Base-by-base conservation (phyloP, 2,888 invertebrate genomes). In the Polymixis lichenea region DNA sequence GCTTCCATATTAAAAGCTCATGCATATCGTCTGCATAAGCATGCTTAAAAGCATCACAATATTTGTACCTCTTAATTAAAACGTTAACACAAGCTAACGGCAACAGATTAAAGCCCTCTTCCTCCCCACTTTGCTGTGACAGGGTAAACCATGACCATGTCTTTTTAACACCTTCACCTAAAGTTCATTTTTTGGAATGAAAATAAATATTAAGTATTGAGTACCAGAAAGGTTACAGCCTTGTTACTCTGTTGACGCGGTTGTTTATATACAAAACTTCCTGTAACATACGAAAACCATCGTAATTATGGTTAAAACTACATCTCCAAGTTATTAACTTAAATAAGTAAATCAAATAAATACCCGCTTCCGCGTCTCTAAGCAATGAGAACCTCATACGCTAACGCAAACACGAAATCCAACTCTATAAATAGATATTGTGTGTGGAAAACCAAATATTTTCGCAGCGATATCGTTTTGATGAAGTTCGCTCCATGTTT, bases 391-490 rank as follows among this genome's bases (percentile, higher is more conserved):
- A n/a, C n/a, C 46, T n/a, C 49, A 64, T 49, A 55, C 70, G 80
- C 83, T 89, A 88, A 85, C 64, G 75, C 89, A 89, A 89, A 89
- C 84, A 89, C 53, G 72, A 84, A 88, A 86, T 89, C 85, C 75
- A 69, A 75, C 88, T 89, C 88, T 83, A 86, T 88, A 89, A 89
- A 88, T 88, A 88, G 85, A 88, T 88, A 88, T 88, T 83, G 89
- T 88, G 86, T 89, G 84, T 84, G 81, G 81, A 77, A 88, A 88
- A 85, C 78, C 89, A 86, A 88, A 88, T 89, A 86, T 89, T 86
- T 86, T 83, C 78, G 68, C 72, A 80, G 71, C 85, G 88, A 83
- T 89, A 88, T 82, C 86, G 78, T 86, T 89, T 85, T 88, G 88
- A 88, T 85, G 88, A 85, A 88, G 83, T 84, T 85, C 77, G 79